Conservation (phyloP, 2,888 invertebrate genomes). For the Drosophila yooni region DNA sequence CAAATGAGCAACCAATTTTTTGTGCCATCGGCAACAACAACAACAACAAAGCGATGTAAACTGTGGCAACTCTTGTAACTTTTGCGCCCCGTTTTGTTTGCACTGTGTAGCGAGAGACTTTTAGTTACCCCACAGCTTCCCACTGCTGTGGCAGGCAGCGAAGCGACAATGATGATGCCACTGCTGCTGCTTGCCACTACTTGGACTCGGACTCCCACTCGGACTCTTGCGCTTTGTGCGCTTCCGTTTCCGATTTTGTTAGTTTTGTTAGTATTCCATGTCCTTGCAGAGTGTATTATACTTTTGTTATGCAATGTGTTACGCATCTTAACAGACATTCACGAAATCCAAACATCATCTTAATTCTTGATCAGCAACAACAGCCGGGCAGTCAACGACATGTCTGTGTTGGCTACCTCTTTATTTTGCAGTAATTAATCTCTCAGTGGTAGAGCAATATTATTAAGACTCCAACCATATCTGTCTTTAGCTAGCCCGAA, state of each 20-base stretch:
- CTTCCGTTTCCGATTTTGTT: conserved; percentile 79
- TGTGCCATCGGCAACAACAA: conserved; percentile 49
- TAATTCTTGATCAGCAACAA: neutral
- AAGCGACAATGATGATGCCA: conserved; percentile 73
- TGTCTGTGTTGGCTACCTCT: neutral
- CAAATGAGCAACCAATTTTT: conserved; percentile 75
- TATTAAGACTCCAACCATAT: neutral
- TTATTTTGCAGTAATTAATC: neutral
- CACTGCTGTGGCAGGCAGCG: conserved; percentile 60
- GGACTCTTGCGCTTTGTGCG: conserved; percentile 72
- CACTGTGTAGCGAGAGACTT: conserved; percentile 52
- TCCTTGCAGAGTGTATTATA: neutral
- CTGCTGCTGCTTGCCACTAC: conserved; percentile 14
- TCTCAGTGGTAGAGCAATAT: neutral
- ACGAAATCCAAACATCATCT: neutral
- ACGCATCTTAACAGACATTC: neutral
- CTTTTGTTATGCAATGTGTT: neutral
- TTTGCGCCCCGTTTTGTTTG: conserved; percentile 62
- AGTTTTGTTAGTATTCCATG: conserved; percentile 71
- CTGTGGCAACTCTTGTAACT: conserved; percentile 65
- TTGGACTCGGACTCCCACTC: conserved; percentile 15
- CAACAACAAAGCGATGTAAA: conserved; percentile 39
- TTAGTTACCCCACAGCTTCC: conserved; percentile 33
- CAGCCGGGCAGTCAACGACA: neutral
- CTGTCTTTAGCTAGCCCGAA: neutral